phyloP scores from a whole-genome alignment of 1,140 invertebrate species.

The Spodoptera frugiperda region DNA sequence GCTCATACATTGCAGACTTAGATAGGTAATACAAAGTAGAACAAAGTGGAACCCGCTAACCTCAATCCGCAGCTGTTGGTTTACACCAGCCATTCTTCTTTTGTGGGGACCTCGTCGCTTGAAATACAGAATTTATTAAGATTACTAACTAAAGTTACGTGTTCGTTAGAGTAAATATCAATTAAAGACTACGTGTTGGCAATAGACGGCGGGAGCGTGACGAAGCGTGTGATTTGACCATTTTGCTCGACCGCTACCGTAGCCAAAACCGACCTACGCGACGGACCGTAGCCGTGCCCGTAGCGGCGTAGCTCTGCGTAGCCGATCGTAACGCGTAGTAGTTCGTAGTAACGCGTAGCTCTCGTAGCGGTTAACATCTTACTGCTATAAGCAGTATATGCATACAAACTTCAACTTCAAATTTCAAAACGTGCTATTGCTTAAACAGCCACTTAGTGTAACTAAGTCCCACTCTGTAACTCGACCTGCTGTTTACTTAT shows the following conservation, averaged over 20 bases:
- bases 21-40: slow-evolving; percentile 18
- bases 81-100: slow-evolving; percentile 22
- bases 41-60: slow-evolving; percentile 17
- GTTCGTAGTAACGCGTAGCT: slow-evolving; percentile 13
- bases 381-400: neutral
- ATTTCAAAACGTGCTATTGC: slow-evolving; percentile 82
- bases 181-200: slow-evolving; percentile 72
- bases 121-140: slow-evolving; percentile 63
- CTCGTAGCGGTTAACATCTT: slow-evolving; percentile 22
- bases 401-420: slow-evolving; percentile 70
- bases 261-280: slow-evolving; percentile 27
- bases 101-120: slow-evolving; percentile 40
- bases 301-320: neutral
- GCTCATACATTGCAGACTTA: slow-evolving; percentile 7
- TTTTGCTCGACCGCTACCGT: slow-evolving; percentile 14
- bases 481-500: slow-evolving; percentile 70
- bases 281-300: neutral
- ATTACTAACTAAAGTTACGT: slow-evolving; percentile 53
- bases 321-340: slow-evolving; percentile 12
- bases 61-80: slow-evolving; percentile 35
- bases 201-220: slow-evolving; percentile 63
- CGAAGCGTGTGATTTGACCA: slow-evolving; percentile 47
- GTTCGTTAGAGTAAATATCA: slow-evolving; percentile 76
- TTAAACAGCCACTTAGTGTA: slow-evolving; percentile 77
- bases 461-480: slow-evolving; percentile 58